A percentile compares a stretch with the other conserved stretches of the same genome.
phyloP scores from a whole-genome alignment of 2,797 vertebrate species.

The Monodelphis domestica region DNA sequence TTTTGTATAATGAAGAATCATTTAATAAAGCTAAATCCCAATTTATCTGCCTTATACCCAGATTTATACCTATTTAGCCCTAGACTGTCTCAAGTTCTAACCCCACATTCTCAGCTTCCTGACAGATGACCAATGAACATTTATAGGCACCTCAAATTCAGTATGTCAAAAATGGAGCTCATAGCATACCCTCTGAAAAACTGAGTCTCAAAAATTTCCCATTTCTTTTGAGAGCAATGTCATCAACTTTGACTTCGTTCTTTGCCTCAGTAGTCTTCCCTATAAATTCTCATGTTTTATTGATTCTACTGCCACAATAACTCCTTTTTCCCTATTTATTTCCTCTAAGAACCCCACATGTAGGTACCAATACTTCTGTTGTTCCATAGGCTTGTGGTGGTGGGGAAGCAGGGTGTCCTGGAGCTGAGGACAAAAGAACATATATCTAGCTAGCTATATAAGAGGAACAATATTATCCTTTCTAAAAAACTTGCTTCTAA shows the following conservation, averaged over 20 bases:
- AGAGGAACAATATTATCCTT: too few relatives aligned
- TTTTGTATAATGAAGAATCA: not conserved
- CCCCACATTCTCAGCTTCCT: not conserved
- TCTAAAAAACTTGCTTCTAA: too few relatives aligned
- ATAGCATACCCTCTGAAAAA: not conserved
- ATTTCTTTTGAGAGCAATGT: not conserved
- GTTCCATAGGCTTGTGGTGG: too few relatives aligned
- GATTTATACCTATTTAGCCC: not conserved
- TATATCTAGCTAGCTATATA: too few relatives aligned
- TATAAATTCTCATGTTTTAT: not conserved
- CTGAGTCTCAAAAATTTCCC: not conserved
- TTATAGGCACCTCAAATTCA: not conserved
- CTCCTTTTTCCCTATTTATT: too few relatives aligned
- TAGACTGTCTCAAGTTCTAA: not conserved
- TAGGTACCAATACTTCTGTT: too few relatives aligned
- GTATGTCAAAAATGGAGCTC: not conserved
- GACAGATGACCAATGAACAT: not conserved
- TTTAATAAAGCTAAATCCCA: not conserved
- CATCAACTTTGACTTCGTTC: not conserved
- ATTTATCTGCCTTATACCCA: not conserved
- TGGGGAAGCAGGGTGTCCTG: too few relatives aligned
- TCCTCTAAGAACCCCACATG: too few relatives aligned
- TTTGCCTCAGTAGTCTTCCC: not conserved
- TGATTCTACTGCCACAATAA: not conserved
- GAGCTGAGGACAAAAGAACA: too few relatives aligned